Percentiles rank a stretch among this genome's conserved stretches.
Conservation (phyloP, 2,113 vertebrate species). For the Kobus ellipsiprymnus region DNA sequence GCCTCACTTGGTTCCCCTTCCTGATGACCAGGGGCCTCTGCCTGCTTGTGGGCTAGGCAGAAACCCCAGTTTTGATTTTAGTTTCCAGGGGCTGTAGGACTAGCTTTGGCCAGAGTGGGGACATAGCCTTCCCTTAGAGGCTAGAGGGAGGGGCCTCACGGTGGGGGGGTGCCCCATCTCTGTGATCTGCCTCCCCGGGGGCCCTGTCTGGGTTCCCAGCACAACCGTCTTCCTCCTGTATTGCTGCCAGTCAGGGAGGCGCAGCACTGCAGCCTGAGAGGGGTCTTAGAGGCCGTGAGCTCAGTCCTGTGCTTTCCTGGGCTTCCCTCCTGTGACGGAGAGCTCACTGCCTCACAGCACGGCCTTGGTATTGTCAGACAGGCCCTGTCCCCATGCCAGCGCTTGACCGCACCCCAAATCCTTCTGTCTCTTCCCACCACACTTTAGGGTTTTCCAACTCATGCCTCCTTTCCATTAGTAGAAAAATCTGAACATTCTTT, state of each 20-base stretch:
- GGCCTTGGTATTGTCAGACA: not conserved
- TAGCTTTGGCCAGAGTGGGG: not conserved
- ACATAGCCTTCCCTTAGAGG: not conserved
- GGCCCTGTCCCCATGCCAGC: not conserved
- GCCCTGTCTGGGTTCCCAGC: not conserved
- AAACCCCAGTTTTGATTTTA: not conserved
- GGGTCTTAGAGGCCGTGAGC: not conserved
- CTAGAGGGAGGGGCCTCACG: not conserved
- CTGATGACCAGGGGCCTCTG: not conserved
- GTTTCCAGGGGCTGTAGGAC: not conserved
- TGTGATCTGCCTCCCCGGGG: no score
- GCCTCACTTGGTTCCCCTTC: not conserved
- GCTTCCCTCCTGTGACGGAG: not conserved
- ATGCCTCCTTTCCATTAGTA: not conserved
- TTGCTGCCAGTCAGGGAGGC: not conserved
- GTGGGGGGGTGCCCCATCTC: not conserved
- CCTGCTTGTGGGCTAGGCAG: not conserved
- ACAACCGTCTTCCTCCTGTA: fast-evolving
- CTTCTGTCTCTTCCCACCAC: not conserved
- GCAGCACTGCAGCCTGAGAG: not conserved
- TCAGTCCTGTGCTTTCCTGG: not conserved
- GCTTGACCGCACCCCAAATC: not conserved
- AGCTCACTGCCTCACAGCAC: not conserved
- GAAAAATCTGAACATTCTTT: not conserved
- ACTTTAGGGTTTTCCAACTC: not conserved